Evolutionary conservation across 2,888 invertebrate species (phyloP).

Genomic region (Stramonita haemastoma): DNA sequence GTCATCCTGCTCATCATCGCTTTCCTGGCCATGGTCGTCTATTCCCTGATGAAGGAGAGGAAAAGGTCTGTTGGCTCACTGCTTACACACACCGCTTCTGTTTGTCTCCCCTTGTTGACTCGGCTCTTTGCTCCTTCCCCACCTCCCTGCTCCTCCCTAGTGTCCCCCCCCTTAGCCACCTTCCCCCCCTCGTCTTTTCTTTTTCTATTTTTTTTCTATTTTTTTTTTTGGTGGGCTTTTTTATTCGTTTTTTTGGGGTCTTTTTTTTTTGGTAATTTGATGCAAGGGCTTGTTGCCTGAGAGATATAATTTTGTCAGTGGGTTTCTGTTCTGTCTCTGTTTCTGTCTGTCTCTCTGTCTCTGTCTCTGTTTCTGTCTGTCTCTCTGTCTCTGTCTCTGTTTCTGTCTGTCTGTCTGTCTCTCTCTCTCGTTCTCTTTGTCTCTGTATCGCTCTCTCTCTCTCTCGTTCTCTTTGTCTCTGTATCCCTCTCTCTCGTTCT

Average conservation of each 20-base stretch:
- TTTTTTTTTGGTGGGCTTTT: background rate
- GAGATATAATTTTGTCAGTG: too few species aligned
- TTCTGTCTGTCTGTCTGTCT: background rate
- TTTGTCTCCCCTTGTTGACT: too few species aligned
- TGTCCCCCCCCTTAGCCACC: too few species aligned
- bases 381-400: background rate
- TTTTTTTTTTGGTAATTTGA: background rate
- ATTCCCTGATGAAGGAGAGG: constrained; percentile 51
- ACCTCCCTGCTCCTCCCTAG: too few species aligned
- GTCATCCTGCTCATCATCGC: constrained; percentile 54
- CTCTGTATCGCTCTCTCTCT: background rate
- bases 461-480: background rate
- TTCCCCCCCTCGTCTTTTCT: too few species aligned
- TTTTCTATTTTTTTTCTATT: too few species aligned
- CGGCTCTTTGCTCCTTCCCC: too few species aligned
- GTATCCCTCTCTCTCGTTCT: too few species aligned
- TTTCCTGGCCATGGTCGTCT: constrained; percentile 53
- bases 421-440: background rate
- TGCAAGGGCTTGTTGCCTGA: too few species aligned
- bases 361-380: background rate
- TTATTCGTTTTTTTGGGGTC: background rate
- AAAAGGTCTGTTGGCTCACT: constrained; percentile 43
- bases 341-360: background rate
- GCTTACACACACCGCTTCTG: background rate
- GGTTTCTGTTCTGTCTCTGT: background rate